Percentiles rank a stretch among this genome's conserved stretches.
phyloP scores from a whole-genome alignment of 1,140 invertebrate species.

The Thaumetopoea pityocampa region DNA sequence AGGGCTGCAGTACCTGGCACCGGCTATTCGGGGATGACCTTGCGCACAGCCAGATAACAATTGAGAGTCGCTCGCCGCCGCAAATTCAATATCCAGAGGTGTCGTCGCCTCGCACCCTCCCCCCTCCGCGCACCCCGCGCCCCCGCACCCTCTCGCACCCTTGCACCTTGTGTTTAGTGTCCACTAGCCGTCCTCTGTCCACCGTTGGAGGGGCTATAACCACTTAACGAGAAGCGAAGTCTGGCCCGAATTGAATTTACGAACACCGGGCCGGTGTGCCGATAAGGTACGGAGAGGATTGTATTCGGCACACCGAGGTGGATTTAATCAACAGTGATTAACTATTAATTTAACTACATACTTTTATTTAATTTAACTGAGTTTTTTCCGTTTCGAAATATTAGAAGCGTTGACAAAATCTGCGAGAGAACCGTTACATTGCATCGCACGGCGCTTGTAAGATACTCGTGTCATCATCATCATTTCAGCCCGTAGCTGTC shows the following conservation, averaged over 20 bases:
- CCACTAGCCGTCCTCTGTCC: constrained; percentile 40
- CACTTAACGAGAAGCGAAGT: constrained; percentile 68
- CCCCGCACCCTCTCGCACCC: constrained; percentile 17
- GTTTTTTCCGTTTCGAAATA: too few species aligned
- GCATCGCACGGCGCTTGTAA: too few species aligned
- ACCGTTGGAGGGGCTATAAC: constrained; percentile 61
- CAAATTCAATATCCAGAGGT: constrained; percentile 71
- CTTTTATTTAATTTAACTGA: too few species aligned
- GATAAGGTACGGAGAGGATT: constrained; percentile 47
- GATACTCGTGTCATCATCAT: too few species aligned
- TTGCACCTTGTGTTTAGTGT: constrained; percentile 50
- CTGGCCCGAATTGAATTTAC: constrained; percentile 67
- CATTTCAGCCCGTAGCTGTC: too few species aligned
- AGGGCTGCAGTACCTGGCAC: constrained; percentile 60
- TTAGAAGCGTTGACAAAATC: too few species aligned
- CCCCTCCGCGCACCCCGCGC: constrained; percentile 9
- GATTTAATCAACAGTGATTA: too few species aligned
- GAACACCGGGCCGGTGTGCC: constrained; percentile 45
- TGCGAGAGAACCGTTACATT: too few species aligned
- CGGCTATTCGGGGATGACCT: constrained; percentile 47
- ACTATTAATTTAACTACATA: too few species aligned
- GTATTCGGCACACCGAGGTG: constrained; percentile 23
- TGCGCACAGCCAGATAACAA: constrained; percentile 69
- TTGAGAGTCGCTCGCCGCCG: constrained; percentile 53
- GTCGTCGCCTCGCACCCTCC: constrained; percentile 29